phyloP scores from a whole-genome alignment of 2,888 invertebrate genomes.

The Sarcophaga caerulescens region DNA sequence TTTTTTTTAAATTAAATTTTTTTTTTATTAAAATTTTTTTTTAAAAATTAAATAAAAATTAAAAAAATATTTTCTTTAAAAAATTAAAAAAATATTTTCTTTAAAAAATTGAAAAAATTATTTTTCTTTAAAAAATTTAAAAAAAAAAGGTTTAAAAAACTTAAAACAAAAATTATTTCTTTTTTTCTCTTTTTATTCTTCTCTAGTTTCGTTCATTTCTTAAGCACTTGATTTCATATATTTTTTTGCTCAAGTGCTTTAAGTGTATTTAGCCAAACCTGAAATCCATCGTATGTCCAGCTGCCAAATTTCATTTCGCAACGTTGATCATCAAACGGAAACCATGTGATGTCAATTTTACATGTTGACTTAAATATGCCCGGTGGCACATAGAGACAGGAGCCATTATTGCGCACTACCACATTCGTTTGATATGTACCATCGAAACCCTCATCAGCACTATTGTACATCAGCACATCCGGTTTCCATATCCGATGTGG shows the following conservation, averaged over 20 bases:
- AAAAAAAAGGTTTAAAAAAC: no score
- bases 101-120: constrained; percentile 40
- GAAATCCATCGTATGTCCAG: constrained; percentile 99
- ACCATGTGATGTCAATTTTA: constrained; percentile 99
- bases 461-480: constrained; percentile 99
- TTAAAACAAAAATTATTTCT: constrained; percentile 9
- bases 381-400: constrained; percentile 97
- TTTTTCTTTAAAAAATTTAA: no score
- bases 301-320: constrained; percentile 99
- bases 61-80: constrained; percentile 1
- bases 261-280: constrained; percentile 82
- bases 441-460: constrained; percentile 99
- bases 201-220: no score
- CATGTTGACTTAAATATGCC: constrained; percentile 99
- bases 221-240: no score
- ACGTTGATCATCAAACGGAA: constrained; percentile 99
- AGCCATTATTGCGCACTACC: constrained; percentile 96
- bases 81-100: constrained; percentile 63
- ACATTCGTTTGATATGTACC: constrained; percentile 99
- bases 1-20: constrained; percentile 1
- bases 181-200: no score
- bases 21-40: constrained; percentile 45
- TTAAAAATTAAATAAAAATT: constrained; percentile 28
- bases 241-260: no score
- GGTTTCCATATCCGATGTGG: constrained; percentile 99